Percentiles rank a stretch among this genome's conserved stretches.
Conservation (phyloP, 2,113 vertebrate genomes). For the Dromiciops gliroides region DNA sequence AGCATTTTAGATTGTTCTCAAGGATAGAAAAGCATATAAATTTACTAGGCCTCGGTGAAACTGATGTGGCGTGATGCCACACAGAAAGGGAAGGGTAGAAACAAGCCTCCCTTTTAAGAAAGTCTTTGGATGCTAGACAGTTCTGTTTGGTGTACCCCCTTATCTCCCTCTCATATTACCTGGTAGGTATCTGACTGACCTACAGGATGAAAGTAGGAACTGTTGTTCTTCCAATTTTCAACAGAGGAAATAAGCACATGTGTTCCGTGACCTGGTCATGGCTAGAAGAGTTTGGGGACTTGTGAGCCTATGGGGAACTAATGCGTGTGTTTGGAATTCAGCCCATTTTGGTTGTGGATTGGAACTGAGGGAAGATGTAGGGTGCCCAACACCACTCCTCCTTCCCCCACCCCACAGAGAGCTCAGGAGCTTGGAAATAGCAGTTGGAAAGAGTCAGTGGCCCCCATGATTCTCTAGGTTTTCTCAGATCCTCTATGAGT, state of each 20-base stretch:
- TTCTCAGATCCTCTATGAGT: background rate
- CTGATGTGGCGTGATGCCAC: background rate
- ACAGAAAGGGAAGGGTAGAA: background rate
- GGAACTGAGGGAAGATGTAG: background rate
- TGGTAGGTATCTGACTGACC: background rate
- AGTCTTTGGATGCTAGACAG: background rate
- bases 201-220: slow-evolving; percentile 52
- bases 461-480: background rate
- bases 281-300: slow-evolving; percentile 43
- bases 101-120: background rate
- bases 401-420: background rate
- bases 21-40: background rate
- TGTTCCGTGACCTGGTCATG: background rate
- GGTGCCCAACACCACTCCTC: background rate
- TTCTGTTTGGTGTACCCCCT: background rate
- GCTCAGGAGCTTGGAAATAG: background rate
- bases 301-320: background rate
- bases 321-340: background rate
- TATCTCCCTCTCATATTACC: slow-evolving; percentile 33
- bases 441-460: background rate
- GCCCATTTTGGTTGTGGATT: background rate
- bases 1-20: background rate
- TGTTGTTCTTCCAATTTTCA: slow-evolving; percentile 9
- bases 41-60: rapidly evolving
- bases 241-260: slow-evolving; percentile 47